Percentiles rank a stretch among this genome's conserved stretches.
phyloP scores from a whole-genome alignment of 2,113 vertebrate genomes.

The Petromus typicus region DNA sequence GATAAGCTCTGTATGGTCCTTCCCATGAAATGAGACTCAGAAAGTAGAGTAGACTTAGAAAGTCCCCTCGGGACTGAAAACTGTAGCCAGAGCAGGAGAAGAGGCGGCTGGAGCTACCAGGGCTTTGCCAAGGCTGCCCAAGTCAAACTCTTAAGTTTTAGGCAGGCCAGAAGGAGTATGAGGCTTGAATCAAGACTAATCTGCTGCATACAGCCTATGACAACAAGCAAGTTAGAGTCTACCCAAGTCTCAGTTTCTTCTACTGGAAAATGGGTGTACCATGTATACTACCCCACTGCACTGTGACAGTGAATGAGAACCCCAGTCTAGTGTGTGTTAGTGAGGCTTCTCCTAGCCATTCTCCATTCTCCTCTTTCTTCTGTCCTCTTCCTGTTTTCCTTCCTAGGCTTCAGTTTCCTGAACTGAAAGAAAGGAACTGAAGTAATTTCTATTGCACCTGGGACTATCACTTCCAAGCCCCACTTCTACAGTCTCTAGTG shows the following conservation, averaged over 20 bases:
- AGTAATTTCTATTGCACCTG: background rate
- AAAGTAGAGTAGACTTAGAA: background rate
- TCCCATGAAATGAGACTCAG: background rate
- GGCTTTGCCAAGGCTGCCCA: background rate
- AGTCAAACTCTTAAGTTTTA: background rate
- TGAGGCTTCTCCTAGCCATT: background rate
- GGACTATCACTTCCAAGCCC: background rate
- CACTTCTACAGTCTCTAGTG: background rate
- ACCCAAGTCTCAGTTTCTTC: background rate
- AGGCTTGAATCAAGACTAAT: background rate
- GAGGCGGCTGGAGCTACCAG: background rate
- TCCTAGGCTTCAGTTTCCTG: background rate
- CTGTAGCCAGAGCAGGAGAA: background rate
- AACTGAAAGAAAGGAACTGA: background rate
- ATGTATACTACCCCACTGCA: background rate
- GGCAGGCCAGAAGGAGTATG: background rate
- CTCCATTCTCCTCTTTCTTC: background rate
- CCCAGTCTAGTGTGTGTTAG: rapidly evolving
- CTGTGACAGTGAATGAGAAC: background rate
- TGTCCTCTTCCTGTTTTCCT: background rate
- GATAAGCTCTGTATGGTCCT: background rate
- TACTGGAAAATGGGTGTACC: background rate
- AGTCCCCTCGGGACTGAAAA: background rate
- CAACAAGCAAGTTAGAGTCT: no score
- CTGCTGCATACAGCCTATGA: background rate